Evolutionary conservation across 2,797 vertebrate genomes (phyloP).

Genomic region (Poeciliopsis gracilis): DNA sequence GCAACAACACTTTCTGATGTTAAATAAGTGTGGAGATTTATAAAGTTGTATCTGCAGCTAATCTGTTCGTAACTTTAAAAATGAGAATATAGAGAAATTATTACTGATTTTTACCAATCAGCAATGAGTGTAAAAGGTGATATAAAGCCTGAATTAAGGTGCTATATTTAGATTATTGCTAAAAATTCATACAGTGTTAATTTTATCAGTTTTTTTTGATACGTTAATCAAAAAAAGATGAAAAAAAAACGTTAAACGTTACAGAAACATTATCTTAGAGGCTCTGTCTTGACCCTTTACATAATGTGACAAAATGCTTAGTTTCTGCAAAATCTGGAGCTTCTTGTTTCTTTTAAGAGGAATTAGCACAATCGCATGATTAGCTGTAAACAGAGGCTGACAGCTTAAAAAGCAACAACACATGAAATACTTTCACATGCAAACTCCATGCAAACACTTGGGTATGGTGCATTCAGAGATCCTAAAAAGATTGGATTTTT

Average conservation of each 20-base stretch:
- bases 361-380: background rate
- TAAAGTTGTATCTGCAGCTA: no score
- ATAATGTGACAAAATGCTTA: background rate
- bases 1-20: background rate
- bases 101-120: no score
- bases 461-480: background rate
- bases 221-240: no score
- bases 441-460: background rate
- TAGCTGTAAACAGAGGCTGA: background rate
- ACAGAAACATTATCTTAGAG: background rate
- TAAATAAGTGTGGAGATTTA: no score
- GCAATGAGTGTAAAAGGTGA: background rate
- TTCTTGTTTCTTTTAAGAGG: background rate
- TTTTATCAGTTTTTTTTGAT: background rate
- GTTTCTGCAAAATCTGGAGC: background rate
- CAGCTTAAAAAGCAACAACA: background rate
- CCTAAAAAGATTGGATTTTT: background rate
- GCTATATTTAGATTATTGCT: background rate
- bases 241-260: no score
- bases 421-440: background rate
- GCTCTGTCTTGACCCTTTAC: background rate
- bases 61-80: background rate
- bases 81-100: no score
- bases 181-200: background rate
- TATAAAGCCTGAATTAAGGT: background rate